Conservation (phyloP, 2,113 vertebrate genomes). For the Climacteris rufus region DNA sequence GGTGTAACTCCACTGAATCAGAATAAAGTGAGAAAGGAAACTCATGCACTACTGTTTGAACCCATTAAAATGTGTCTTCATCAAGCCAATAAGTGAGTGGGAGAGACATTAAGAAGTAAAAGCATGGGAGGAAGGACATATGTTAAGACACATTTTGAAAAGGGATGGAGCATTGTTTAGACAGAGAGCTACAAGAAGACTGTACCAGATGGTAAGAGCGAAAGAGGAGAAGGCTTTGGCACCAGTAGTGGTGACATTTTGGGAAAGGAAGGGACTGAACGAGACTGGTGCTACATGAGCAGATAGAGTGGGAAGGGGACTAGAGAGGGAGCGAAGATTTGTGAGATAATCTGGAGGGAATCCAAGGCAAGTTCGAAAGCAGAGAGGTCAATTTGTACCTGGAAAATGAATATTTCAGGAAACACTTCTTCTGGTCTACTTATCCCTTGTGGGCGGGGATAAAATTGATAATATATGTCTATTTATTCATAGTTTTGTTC, state of each 20-base stretch:
- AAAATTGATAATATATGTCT: conserved; percentile 3
- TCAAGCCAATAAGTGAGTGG: conserved; percentile 63
- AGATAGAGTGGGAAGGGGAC: conserved; percentile 53
- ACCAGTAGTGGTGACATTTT: conserved; percentile 63
- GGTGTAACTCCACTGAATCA: conserved; percentile 55
- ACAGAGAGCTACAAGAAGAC: conserved; percentile 55
- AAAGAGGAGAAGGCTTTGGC: conserved; percentile 69
- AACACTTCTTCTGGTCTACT: not conserved
- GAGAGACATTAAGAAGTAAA: conserved; percentile 61
- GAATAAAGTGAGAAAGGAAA: conserved; percentile 58
- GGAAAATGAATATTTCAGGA: conserved; percentile 26
- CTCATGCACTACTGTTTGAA: conserved; percentile 46
- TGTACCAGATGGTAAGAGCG: conserved; percentile 57
- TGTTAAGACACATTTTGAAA: conserved; percentile 63
- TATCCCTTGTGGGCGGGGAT: not conserved
- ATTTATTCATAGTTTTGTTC: conserved; percentile 35
- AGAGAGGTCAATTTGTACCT: conserved; percentile 45
- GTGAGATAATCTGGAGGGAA: conserved; percentile 52
- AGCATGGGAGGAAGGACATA: conserved; percentile 68
- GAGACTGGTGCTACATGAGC: conserved; percentile 48
- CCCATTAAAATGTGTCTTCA: conserved; percentile 58
- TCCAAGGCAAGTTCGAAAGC: conserved; percentile 29
- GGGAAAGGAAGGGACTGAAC: conserved; percentile 43
- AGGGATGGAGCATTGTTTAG: conserved; percentile 62
- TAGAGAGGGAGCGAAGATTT: not conserved